Evolutionary conservation across 2,797 vertebrate species (phyloP), one percentile per base, ranked within the genome.

Genomic region (Characodon lateralis): DNA sequence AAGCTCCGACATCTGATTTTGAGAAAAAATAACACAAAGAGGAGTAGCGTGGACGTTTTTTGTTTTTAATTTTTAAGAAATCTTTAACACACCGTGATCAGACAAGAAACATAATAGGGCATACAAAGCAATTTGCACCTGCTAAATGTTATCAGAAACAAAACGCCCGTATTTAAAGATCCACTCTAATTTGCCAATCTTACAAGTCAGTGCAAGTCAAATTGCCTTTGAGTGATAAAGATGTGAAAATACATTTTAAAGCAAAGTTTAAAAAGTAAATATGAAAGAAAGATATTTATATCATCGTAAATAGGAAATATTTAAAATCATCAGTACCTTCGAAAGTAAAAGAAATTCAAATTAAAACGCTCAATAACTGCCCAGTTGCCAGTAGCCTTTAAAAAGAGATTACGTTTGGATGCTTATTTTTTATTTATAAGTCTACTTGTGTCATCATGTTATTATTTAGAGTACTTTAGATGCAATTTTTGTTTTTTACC

Each of bases 1-100:
- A 2, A 82, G 79, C 88, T 89, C 83, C 28, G 89, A 80, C 20
- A 81, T 89, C 14, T 69, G 8, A 76, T 0, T 0, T 74, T 51
- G 0, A 0, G 2, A 7, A 39, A 16, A 48, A 14, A n/a, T 0
- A 43, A 5, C 4, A 6, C 0, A 0, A n/a, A 41, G 35, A 68
- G 50, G 20, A 35, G 6, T 16, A 31, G 16, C 14, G 20, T 39
- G n/a, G 4, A 2, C 10, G 1, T 51, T 53, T 53, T 20, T 53
- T 20, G 18, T 20, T 22, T 35, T 63, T 7, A 55, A 18, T 53
- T 22, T 6, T 55, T 24, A 66, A 24, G 2, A 63, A 22, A 9
- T 20, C 16, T 18, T 20, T 20, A 53, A 53, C 35, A 35, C 59
- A 31, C 26, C 16, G 20, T 7, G 51, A 2, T 39, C 7, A 24